Percentiles rank a stretch among this genome's conserved stretches.
These are phyloP conservation scores for Halictus quadricinctus DNA, from an alignment of 2,888 invertebrate genomes.

Conservation along the genomic window DNA sequence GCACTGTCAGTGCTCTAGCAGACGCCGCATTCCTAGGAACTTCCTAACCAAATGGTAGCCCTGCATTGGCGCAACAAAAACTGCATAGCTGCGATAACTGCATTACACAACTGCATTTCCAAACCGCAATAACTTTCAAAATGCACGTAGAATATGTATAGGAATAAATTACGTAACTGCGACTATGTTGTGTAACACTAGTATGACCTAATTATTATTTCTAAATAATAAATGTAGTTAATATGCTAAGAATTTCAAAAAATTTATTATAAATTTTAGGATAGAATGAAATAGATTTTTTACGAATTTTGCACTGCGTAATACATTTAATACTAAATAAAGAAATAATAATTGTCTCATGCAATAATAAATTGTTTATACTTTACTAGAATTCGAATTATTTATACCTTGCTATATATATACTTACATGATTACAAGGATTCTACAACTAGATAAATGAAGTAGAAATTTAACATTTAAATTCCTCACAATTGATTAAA, in stretches of 20 bases:
- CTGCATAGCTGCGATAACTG: background rate
- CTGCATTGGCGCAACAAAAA: slow-evolving; percentile 9
- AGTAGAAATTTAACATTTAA: background rate
- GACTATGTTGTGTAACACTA: background rate
- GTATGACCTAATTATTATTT: background rate
- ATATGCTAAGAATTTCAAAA: background rate
- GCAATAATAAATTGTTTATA: background rate
- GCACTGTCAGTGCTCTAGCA: slow-evolving; percentile 49
- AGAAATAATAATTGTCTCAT: background rate
- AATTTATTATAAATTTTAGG: background rate
- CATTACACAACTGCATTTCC: slow-evolving; percentile 14
- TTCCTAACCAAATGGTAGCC: slow-evolving; percentile 20
- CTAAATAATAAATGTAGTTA: background rate
- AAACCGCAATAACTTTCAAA: slow-evolving; percentile 13
- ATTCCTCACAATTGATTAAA: background rate
- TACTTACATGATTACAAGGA: background rate
- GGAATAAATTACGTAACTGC: slow-evolving; percentile 5
- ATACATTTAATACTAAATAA: background rate
- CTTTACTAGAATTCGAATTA: background rate
- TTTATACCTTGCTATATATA: background rate
- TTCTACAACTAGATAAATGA: background rate
- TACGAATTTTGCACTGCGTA: background rate
- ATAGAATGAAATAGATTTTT: background rate
- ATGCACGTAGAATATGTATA: background rate
- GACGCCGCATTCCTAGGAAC: slow-evolving; percentile 58